Evolutionary conservation across 2,888 invertebrate genomes (phyloP).

Genomic region (Eurytoma adleriae): DNA sequence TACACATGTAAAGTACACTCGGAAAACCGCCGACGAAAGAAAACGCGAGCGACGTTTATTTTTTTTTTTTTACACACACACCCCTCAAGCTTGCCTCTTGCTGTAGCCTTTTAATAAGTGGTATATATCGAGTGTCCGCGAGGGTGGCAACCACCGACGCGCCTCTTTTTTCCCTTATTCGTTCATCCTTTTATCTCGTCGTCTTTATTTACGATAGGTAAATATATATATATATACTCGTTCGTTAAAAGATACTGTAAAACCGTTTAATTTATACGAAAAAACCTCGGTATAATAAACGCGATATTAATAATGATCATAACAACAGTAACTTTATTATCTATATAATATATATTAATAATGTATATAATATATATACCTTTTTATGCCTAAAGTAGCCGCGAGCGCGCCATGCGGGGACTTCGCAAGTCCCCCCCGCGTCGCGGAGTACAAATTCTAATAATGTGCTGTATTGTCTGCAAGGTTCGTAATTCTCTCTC

Average conservation of each 20-base stretch:
- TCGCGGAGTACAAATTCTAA: slow-evolving; percentile 62
- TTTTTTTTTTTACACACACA: neutral
- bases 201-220: no score
- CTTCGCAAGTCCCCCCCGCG: slow-evolving; percentile 23
- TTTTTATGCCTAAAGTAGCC: slow-evolving; percentile 47
- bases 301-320: slow-evolving; percentile 61
- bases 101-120: neutral
- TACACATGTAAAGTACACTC: slow-evolving; percentile 41
- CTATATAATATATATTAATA: slow-evolving; percentile 62
- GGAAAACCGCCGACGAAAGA: slow-evolving; percentile 3
- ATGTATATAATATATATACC: slow-evolving; percentile 54
- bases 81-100: neutral
- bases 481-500: slow-evolving; percentile 63
- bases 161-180: neutral
- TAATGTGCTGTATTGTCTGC: slow-evolving; percentile 66
- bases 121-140: slow-evolving; percentile 47
- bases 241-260: slow-evolving; percentile 45
- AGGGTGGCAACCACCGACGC: slow-evolving; percentile 8
- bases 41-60: slow-evolving; percentile 21
- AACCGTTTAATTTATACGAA: slow-evolving; percentile 43
- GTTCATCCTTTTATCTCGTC: neutral
- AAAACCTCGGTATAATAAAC: slow-evolving; percentile 63
- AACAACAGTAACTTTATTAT: slow-evolving; percentile 65
- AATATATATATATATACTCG: slow-evolving; percentile 11
- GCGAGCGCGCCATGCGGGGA: neutral